Base-by-base conservation (phyloP, 1,140 invertebrate genomes). In the Ceratoteleas bidentatus region DNA sequence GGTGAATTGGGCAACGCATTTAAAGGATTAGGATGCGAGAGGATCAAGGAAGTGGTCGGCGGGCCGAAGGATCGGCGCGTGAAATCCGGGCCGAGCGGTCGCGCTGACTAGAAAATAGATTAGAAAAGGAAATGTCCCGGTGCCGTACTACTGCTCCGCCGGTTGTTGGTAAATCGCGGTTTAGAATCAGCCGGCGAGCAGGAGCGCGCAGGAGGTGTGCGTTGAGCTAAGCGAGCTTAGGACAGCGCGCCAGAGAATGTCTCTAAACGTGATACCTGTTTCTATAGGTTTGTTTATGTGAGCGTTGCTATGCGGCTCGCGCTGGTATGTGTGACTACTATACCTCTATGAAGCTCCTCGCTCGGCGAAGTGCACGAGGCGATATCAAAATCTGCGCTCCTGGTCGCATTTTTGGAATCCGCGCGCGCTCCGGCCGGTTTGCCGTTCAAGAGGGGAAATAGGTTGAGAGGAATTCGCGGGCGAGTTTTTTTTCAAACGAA, bases 151-250 rank as follows among this genome's bases (percentile, higher is more conserved):
- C 81, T 84, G 84, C 79, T 84, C 70, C 54, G 85, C 38, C 85
- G 77, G 85, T 89, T 90, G 89, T 90, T 90, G 88, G 89, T 90
- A 90, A 91, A 91, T 83, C 86, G 79, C 81, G 84, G 86, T 89
- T 91, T 91, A 90, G 90, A 88, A 90, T 86, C 76, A 86, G 54
- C 77, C 74, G 90, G 87, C 14, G 14, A 89, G 54, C 88, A 91
- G 69, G 77, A 53, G 14, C 16, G 36, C 24, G 77, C 62, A 86
- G 75, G 87, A 91, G 90, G 87, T 91, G n/a, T 81, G 34, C 57
- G 84, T 85, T 87, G 86, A 86, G 76, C 90, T 90, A 90, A 90
- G 85, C 89, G 87, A 86, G 87, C 81, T 90, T 90, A 90, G 89
- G 88, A 82, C 79, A 89, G 84, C 85, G 70, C 70, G 61, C 62